Evolutionary conservation across 2,888 invertebrate genomes (phyloP).

Genomic region (Eristalinus aeneus): DNA sequence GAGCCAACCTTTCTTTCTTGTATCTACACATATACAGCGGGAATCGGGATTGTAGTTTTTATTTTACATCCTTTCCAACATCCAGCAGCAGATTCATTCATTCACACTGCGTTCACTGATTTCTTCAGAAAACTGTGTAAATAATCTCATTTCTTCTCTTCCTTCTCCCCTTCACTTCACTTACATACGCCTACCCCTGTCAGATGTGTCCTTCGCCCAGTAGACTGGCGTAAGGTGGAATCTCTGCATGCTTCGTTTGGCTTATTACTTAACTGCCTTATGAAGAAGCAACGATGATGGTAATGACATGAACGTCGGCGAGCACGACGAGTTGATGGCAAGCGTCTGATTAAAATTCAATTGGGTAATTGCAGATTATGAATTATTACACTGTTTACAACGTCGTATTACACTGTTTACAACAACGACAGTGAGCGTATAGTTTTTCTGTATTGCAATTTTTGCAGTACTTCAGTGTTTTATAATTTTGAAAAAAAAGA

Average conservation of each 20-base stretch:
- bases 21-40: too few relatives aligned
- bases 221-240: background rate
- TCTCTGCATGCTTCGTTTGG: background rate
- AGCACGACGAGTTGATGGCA: background rate
- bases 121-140: background rate
- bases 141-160: conserved; percentile 4
- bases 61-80: too few relatives aligned
- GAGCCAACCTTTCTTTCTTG: too few relatives aligned
- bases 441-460: too few relatives aligned
- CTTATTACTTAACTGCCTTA: conserved; percentile 8
- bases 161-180: background rate
- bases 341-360: conserved; percentile 46
- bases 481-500: too few relatives aligned
- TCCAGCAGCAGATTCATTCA: background rate
- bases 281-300: background rate
- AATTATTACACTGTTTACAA: conserved; percentile 29
- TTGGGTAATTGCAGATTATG: conserved; percentile 55
- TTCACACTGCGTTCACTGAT: background rate
- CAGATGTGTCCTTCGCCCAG: background rate
- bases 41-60: too few relatives aligned
- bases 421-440: background rate
- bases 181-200: background rate
- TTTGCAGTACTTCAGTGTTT: too few relatives aligned
- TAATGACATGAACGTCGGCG: background rate
- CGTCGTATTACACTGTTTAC: conserved; percentile 1